These are phyloP conservation scores for Doris montereyensis DNA, from an alignment of 2,888 invertebrate genomes.

Conservation along the genomic window DNA sequence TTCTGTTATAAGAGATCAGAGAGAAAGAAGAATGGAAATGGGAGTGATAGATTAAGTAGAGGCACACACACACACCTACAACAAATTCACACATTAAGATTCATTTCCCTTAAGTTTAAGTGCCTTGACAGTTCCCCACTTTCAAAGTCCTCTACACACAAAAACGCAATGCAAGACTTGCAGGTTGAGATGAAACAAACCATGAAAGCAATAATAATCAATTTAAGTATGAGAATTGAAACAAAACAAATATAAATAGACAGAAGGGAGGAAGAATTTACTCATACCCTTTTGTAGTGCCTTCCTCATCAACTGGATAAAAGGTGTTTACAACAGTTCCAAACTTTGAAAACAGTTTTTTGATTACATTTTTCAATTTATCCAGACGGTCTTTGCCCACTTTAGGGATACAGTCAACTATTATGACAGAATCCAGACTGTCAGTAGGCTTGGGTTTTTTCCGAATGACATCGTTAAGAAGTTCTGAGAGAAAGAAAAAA, in stretches of 20 bases:
- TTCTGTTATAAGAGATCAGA: too few species aligned
- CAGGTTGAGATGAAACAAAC: neutral
- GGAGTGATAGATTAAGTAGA: too few species aligned
- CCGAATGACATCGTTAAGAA: constrained; percentile 90
- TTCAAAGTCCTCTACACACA: neutral
- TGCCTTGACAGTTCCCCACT: too few species aligned
- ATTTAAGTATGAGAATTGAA: neutral
- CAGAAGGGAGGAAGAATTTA: neutral
- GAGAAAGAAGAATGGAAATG: too few species aligned
- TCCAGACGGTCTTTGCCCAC: constrained; percentile 92
- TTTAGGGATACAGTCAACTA: constrained; percentile 96
- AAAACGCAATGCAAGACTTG: neutral
- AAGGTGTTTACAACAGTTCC: constrained; percentile 89
- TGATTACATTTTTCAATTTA: constrained; percentile 91
- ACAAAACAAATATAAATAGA: neutral
- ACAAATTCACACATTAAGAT: too few species aligned
- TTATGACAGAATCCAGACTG: constrained; percentile 95
- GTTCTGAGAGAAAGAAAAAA: constrained; percentile 78
- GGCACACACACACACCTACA: too few species aligned
- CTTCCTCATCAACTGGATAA: constrained; percentile 85
- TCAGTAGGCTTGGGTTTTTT: constrained; percentile 94
- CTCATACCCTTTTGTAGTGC: constrained; percentile 86
- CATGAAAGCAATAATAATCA: neutral
- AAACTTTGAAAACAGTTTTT: constrained; percentile 91
- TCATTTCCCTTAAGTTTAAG: too few species aligned